These are phyloP conservation scores for Elgaria multicarinata DNA, from an alignment of 2,113 vertebrate genomes.

Conservation along the genomic window DNA sequence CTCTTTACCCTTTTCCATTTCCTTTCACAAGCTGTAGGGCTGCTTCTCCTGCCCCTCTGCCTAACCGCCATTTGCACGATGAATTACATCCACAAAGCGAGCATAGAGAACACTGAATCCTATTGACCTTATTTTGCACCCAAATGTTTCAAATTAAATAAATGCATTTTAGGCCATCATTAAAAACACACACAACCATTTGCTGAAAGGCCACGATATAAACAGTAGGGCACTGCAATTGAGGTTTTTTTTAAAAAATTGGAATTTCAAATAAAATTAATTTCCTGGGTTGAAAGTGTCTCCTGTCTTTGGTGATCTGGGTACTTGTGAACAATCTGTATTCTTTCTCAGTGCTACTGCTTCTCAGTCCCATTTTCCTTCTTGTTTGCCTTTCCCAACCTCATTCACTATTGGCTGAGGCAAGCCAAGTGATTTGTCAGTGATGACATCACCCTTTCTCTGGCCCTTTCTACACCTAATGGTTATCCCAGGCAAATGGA, in stretches of 20 bases:
- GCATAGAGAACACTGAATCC: constrained; percentile 36
- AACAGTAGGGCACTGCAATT: constrained; percentile 43
- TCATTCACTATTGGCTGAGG: not conserved
- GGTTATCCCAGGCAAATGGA: too few relatives aligned
- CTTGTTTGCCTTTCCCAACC: not conserved
- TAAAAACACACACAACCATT: rapidly evolving
- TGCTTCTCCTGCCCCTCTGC: constrained; percentile 10
- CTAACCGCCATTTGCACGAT: constrained; percentile 17
- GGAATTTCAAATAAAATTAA: constrained; percentile 40
- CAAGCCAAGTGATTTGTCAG: not conserved
- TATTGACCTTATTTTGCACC: constrained; percentile 38
- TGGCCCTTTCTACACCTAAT: too few relatives aligned
- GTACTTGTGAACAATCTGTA: not conserved
- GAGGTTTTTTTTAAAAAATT: constrained; percentile 41
- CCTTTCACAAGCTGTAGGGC: constrained; percentile 34
- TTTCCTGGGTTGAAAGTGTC: constrained; percentile 51
- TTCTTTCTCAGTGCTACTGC: not conserved
- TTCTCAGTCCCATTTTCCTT: not conserved
- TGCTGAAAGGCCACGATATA: constrained; percentile 45
- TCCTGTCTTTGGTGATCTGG: not conserved
- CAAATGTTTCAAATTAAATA: constrained; percentile 53
- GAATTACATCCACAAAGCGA: constrained; percentile 26
- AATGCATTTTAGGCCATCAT: not conserved
- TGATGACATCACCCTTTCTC: not conserved
- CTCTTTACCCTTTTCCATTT: constrained; percentile 29